Evolutionary conservation across 2,797 vertebrate genomes (phyloP).

Genomic region (Neosalanx taihuensis): DNA sequence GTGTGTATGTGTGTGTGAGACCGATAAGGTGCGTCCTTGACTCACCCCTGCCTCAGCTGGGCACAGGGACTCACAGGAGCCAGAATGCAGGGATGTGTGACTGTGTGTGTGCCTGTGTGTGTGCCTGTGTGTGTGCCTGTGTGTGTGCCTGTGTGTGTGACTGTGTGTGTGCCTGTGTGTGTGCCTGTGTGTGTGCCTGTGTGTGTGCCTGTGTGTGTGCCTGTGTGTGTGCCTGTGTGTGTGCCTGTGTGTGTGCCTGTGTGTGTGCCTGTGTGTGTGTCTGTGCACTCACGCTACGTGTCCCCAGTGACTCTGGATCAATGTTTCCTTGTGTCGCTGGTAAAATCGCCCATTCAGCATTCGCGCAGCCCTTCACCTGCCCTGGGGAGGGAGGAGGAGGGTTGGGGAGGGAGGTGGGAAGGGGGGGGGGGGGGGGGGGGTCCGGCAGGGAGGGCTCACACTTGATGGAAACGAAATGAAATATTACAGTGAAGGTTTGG

Average conservation of each 20-base stretch:
- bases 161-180: not conserved
- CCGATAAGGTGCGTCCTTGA: too few species aligned
- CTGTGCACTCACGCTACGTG: not conserved
- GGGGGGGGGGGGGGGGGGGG: not conserved
- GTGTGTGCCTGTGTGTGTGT: conserved; percentile 14
- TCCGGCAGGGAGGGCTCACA: too few species aligned
- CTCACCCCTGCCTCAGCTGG: too few species aligned
- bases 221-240: not conserved
- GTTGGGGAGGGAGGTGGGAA: not conserved
- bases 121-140: not conserved
- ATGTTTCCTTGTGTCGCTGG: not conserved
- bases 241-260: conserved; percentile 25
- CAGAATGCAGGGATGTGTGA: not conserved
- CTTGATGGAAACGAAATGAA: not conserved
- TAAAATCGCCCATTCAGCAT: not conserved
- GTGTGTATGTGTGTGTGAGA: too few species aligned
- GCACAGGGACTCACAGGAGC: not conserved
- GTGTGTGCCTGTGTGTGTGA: not conserved
- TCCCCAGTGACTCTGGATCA: not conserved
- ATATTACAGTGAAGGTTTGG: not conserved
- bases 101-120: too few species aligned
- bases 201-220: conserved; percentile 19
- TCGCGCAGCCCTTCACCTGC: not conserved
- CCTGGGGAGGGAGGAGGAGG: not conserved
- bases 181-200: conserved; percentile 3